Evolutionary conservation across 2,797 vertebrate species (phyloP), one percentile per base, ranked within the genome.

Genomic region (Spinus olivaceus): DNA sequence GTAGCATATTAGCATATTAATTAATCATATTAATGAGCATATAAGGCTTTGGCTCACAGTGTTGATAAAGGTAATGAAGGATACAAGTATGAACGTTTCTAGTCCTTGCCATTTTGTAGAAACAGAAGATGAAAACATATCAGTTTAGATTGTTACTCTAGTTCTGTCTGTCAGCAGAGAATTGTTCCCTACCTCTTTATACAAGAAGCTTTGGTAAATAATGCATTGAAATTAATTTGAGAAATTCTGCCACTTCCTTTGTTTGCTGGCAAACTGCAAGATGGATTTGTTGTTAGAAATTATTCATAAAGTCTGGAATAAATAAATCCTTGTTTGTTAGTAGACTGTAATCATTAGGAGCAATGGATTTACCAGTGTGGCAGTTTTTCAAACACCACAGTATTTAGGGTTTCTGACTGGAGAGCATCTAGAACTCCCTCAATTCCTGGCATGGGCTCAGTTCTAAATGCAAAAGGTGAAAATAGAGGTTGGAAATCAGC

Each of bases 251-350:
- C 2, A 2, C 39, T 83, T 81, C 39, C 33, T 93, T 80, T 90
- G 44, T 70, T 91, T 88, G 49, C 67, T 88, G 86, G 65, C 14
- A 92, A 88, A 47, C 32, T 50, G 30, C 12, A 32, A 46, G 47
- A 66, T 42, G 66, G 33, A 25, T 90, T 94, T 94, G 56, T 79
- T 81, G 25, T 67, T 70, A 53, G 77, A 54, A 88, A 60, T 92
- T 60, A 86, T 81, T 81, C 8, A 70, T 81, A 27, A 64, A 30
- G 51, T 64, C 27, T 73, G 57, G 32, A 81, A 56, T 66, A 66
- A 86, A 56, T 39, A 50, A 80, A 12, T 67, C 64, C 30, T 7
- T 3, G 8, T 9, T 85, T 85, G 37, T 27, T 91, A 28, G 8
- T 32, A 27, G 39, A 12, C 20, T 90, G 57, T 42, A 28, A 6